A percentile compares a stretch with the other conserved stretches of the same genome.
Conservation (phyloP, 2,797 vertebrate genomes). For the Sarcophilus harrisii region DNA sequence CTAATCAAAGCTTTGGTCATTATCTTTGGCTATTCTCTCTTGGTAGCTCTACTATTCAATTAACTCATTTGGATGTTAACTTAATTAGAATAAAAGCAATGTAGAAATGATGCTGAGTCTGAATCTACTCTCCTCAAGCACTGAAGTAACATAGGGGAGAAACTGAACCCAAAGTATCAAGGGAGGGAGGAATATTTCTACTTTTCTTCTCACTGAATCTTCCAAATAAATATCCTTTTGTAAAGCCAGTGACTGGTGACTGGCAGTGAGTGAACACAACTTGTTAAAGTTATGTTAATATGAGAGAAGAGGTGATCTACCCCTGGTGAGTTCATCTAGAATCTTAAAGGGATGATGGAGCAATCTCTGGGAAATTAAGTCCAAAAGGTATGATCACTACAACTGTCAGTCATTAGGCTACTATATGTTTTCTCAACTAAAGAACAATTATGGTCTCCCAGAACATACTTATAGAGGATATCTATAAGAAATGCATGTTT, state of each 20-base stretch:
- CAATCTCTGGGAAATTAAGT: not conserved
- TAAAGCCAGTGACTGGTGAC: not conserved
- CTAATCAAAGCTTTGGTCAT: not conserved
- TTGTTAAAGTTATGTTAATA: not conserved
- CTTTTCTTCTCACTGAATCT: not conserved
- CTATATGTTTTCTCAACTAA: not conserved
- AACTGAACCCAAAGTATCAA: not conserved
- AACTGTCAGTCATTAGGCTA: not conserved
- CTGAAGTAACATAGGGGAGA: not conserved
- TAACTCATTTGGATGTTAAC: not conserved
- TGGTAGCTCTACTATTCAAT: not conserved
- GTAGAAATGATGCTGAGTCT: not conserved
- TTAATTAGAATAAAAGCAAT: not conserved
- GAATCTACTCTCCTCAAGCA: not conserved
- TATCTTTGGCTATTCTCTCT: not conserved
- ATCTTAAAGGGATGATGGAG: not conserved
- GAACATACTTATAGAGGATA: not conserved
- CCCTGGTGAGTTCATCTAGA: not conserved
- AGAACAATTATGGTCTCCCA: not conserved
- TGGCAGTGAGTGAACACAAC: not conserved
- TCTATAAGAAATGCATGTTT: not conserved
- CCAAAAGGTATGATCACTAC: not conserved
- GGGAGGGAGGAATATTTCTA: not conserved
- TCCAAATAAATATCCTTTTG: not conserved
- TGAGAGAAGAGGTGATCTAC: not conserved